These are phyloP conservation scores for Idris sp. DNA, from an alignment of 1,140 invertebrate species.

Conservation along the genomic window DNA sequence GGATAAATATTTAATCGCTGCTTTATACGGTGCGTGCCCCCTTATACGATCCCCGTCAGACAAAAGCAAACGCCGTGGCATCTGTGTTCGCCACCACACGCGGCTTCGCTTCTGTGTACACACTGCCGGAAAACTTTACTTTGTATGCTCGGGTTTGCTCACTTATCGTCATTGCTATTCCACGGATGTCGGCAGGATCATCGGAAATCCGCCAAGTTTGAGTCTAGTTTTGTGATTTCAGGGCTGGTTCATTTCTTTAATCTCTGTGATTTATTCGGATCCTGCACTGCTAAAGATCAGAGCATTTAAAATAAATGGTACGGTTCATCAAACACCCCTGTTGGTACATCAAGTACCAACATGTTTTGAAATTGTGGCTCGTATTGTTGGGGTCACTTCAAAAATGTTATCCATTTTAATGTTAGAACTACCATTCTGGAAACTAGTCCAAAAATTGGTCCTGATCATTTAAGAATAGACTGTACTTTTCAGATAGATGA, in stretches of 20 bases:
- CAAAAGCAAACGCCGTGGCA: conserved; percentile 63
- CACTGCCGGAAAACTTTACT: conserved; percentile 8
- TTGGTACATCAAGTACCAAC: too few relatives aligned
- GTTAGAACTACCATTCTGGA: too few relatives aligned
- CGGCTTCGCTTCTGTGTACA: conserved; percentile 5
- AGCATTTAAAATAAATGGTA: too few relatives aligned
- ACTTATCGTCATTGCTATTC: conserved; percentile 60
- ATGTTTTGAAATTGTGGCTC: too few relatives aligned
- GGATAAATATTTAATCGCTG: conserved; percentile 66
- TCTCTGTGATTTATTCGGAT: conserved; percentile 54
- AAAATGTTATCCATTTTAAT: too few relatives aligned
- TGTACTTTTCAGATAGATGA: too few relatives aligned
- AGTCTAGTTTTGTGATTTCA: conserved; percentile 43
- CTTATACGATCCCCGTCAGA: conserved; percentile 54
- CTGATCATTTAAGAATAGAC: too few relatives aligned
- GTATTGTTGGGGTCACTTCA: too few relatives aligned
- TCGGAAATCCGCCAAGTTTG: conserved; percentile 49
- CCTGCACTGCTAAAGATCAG: too few relatives aligned
- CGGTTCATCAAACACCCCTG: conserved; percentile 43
- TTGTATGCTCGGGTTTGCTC: conserved; percentile 40
- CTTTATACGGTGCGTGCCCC: conserved; percentile 57
- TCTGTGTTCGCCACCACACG: conserved; percentile 36
- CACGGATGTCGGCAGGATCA: conserved; percentile 38
- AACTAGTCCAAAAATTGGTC: too few relatives aligned
- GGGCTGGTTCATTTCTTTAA: conserved; percentile 27